Evolutionary conservation across 2,113 vertebrate genomes (phyloP).

Genomic region (Nesoenas mayeri): DNA sequence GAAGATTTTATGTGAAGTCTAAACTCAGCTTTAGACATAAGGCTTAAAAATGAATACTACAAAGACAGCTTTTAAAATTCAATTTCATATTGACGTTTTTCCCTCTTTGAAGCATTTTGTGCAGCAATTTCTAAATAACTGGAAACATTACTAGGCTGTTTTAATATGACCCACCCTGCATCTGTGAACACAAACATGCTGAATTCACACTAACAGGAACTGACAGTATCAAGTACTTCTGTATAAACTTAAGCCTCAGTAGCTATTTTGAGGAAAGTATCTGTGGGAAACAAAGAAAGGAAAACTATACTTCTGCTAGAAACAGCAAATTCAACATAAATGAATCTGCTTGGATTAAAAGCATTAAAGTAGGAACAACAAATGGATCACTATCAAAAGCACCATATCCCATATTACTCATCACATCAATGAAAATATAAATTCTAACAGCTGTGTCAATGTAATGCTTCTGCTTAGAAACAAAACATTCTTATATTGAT

Average conservation of each 20-base stretch:
- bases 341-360: neutral
- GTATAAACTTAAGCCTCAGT: neutral
- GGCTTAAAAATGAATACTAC: neutral
- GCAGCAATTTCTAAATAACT: neutral
- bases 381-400: neutral
- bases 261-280: neutral
- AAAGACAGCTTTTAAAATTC: neutral
- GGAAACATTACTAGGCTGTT: neutral
- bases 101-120: neutral
- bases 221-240: neutral
- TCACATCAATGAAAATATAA: neutral
- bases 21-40: neutral
- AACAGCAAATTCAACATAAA: slow-evolving; percentile 4
- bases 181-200: neutral
- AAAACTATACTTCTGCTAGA: neutral
- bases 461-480: neutral
- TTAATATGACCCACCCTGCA: neutral
- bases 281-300: neutral
- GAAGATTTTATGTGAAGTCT: neutral
- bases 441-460: neutral
- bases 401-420: neutral
- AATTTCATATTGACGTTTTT: neutral
- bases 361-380: neutral
- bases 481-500: neutral
- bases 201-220: neutral